Percentiles rank a stretch among this genome's conserved stretches.
These are phyloP conservation scores for Spodoptera littoralis DNA, from an alignment of 2,888 invertebrate species.

Conservation along the genomic window DNA sequence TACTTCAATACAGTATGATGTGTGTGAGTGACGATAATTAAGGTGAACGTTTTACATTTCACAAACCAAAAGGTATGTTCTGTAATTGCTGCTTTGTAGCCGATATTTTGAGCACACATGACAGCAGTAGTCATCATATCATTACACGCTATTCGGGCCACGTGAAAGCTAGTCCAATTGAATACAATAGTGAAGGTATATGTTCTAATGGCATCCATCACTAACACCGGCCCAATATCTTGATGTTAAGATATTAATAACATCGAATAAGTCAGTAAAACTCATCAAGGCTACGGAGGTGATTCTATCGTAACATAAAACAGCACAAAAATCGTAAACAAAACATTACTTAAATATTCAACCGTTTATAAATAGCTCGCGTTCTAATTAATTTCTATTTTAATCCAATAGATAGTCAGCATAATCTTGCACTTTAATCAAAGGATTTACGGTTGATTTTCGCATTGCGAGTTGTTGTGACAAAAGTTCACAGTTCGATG, in stretches of 20 bases:
- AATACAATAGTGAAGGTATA: constrained; percentile 57
- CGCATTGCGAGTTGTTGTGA: constrained; percentile 22
- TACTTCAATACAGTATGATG: not conserved
- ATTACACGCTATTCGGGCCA: constrained; percentile 58
- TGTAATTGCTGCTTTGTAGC: constrained; percentile 36
- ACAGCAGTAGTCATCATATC: constrained; percentile 38
- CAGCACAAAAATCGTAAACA: constrained; percentile 41
- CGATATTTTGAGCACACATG: constrained; percentile 45
- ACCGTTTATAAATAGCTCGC: constrained; percentile 23
- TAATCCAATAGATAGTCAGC: not conserved
- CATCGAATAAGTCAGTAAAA: constrained; percentile 36
- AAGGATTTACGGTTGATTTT: constrained; percentile 17
- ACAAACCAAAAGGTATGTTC: constrained; percentile 18
- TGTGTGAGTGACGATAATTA: not conserved
- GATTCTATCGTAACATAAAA: constrained; percentile 21
- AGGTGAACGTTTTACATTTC: constrained; percentile 19
- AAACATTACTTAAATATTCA: constrained; percentile 26
- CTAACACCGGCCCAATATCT: constrained; percentile 20
- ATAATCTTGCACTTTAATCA: constrained; percentile 3
- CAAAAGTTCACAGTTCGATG: constrained; percentile 61
- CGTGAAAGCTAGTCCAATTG: constrained; percentile 60
- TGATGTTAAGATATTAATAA: constrained; percentile 26
- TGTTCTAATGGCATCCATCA: constrained; percentile 20
- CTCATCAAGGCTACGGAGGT: constrained; percentile 26
- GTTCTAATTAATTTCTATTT: constrained; percentile 39